Percentiles rank a stretch among this genome's conserved stretches.
Conservation (phyloP, 2,888 invertebrate genomes). For the Marasmarcha lunaedactyla region DNA sequence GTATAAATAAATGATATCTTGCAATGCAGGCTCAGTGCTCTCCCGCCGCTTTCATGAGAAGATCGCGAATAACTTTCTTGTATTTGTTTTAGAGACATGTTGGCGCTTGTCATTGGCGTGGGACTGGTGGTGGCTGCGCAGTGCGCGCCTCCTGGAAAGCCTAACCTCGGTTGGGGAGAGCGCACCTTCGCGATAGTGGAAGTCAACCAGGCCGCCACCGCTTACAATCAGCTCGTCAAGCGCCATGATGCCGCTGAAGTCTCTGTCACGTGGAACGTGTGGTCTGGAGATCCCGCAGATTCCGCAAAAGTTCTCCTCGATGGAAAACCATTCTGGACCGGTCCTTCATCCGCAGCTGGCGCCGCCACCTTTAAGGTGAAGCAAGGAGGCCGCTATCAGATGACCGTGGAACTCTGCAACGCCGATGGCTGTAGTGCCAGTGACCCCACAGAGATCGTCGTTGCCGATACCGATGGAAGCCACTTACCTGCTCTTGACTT, state of each 20-base stretch:
- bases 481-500: conserved; percentile 54
- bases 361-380: conserved; percentile 54
- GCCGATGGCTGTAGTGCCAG: conserved; percentile 50
- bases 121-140: conserved; percentile 28
- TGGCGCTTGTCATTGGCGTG: conserved; percentile 36
- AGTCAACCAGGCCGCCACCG: conserved; percentile 62
- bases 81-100: conserved; percentile 43
- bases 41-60: conserved; percentile 39
- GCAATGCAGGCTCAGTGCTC: conserved; percentile 39
- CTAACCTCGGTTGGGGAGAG: conserved; percentile 59
- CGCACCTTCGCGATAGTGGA: conserved; percentile 57
- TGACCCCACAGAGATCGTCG: conserved; percentile 50
- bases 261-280: conserved; percentile 58
- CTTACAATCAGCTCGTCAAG: conserved; percentile 57
- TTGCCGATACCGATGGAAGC: conserved; percentile 63
- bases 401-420: conserved; percentile 56
- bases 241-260: conserved; percentile 52
- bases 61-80: conserved; percentile 31
- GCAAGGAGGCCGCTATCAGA: conserved; percentile 55
- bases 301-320: conserved; percentile 42
- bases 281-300: conserved; percentile 54
- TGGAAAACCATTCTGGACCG: conserved; percentile 50
- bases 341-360: conserved; percentile 35
- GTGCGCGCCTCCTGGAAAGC: conserved; percentile 51
- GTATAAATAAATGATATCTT: conserved; percentile 1